Percentiles rank a stretch among this genome's conserved stretches.
Conservation (phyloP, 2,113 vertebrate genomes). For the Urocynchramus pylzowi region DNA sequence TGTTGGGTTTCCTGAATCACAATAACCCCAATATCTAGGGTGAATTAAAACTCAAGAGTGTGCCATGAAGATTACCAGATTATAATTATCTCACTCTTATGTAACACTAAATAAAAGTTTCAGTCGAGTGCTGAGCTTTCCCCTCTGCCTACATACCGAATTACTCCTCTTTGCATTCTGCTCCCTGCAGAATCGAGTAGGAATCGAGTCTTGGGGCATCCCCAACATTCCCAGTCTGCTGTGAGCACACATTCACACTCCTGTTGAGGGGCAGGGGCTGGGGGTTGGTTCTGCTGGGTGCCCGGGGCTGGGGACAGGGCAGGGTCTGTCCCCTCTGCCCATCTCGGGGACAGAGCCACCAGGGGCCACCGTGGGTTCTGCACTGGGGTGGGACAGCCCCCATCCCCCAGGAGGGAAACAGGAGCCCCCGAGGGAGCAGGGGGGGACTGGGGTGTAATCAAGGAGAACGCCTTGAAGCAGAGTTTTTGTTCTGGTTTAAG, state of each 20-base stretch:
- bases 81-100: slow-evolving; percentile 43
- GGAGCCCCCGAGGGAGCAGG: neutral
- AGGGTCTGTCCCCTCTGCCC: neutral
- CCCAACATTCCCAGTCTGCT: neutral
- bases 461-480: neutral
- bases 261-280: neutral
- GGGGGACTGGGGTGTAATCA: rapidly evolving
- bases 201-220: neutral
- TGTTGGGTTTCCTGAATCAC: neutral
- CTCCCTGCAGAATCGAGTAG: neutral
- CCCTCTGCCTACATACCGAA: neutral
- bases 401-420: too few species aligned
- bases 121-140: neutral
- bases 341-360: too few species aligned
- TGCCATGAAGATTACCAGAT: neutral
- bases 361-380: too few species aligned
- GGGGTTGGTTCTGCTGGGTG: neutral
- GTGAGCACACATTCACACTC: neutral
- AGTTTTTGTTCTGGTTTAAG: neutral
- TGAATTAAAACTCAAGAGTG: neutral
- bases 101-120: slow-evolving; percentile 35
- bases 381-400: too few species aligned
- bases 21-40: neutral
- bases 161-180: neutral
- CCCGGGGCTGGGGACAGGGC: neutral